phyloP scores from a whole-genome alignment of 2,888 invertebrate genomes.

The Macrophya alboannulata region DNA sequence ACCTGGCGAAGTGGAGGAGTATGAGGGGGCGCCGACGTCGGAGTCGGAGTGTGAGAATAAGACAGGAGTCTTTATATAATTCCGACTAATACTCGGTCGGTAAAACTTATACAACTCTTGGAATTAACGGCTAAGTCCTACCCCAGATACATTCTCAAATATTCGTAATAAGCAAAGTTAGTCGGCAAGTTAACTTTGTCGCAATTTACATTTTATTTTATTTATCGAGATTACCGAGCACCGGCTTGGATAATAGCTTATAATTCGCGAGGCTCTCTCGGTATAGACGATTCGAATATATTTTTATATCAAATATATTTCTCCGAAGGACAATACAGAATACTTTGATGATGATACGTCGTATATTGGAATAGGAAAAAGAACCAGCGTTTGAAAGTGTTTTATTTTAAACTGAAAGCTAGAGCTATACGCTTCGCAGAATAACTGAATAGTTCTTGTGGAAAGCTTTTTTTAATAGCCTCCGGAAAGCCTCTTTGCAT shows the following conservation, averaged over 20 bases:
- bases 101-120: conserved; percentile 70
- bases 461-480: conserved; percentile 49
- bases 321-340: not conserved
- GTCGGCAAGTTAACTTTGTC: conserved; percentile 39
- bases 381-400: not conserved
- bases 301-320: not conserved
- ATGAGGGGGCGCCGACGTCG: conserved; percentile 3
- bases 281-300: not conserved
- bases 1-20: conserved; percentile 41
- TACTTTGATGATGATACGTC: not conserved
- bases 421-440: conserved; percentile 2
- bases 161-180: conserved; percentile 56
- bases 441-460: conserved; percentile 39
- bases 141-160: conserved; percentile 56
- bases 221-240: conserved; percentile 46
- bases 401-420: conserved; percentile 1
- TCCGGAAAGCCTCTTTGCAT: conserved; percentile 27
- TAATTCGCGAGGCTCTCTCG: not conserved
- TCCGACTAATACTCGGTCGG: conserved; percentile 75
- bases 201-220: conserved; percentile 54
- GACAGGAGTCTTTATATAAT: conserved; percentile 77
- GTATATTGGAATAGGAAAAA: not conserved
- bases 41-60: conserved; percentile 72
- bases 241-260: not conserved
- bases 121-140: conserved; percentile 67